Conservation (phyloP, 2,113 vertebrate species). For the Pleuronectes platessa region DNA sequence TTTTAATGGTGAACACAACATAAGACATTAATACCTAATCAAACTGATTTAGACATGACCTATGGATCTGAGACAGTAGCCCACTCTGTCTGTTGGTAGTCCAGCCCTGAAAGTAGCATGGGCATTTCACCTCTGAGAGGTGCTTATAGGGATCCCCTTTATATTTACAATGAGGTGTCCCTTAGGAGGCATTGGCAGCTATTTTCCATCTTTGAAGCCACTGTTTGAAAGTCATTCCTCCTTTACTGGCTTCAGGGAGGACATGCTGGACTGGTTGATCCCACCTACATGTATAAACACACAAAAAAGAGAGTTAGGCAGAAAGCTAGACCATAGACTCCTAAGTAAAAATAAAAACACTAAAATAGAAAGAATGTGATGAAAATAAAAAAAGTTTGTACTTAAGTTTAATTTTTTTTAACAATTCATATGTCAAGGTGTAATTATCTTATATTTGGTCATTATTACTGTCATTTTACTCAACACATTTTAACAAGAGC, state of each 20-base stretch:
- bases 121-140: conserved; percentile 8
- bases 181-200: conserved; percentile 67
- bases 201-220: conserved; percentile 85
- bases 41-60: not conserved
- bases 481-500: too few relatives aligned
- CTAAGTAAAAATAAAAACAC: not conserved
- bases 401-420: too few relatives aligned
- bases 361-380: not conserved
- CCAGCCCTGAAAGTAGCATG: not conserved
- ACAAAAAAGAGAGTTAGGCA: conserved; percentile 14
- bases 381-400: not conserved
- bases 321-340: not conserved
- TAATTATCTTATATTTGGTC: too few relatives aligned
- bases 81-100: not conserved
- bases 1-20: not conserved
- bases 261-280: conserved; percentile 83
- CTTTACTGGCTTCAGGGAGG: conserved; percentile 71
- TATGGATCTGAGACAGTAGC: not conserved
- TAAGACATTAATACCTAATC: not conserved
- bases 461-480: too few relatives aligned
- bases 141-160: conserved; percentile 2
- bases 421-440: too few relatives aligned
- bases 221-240: conserved; percentile 81
- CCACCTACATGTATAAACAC: conserved; percentile 79
- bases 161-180: not conserved